Evolutionary conservation across 2,888 invertebrate genomes (phyloP).

Genomic region (Drosophila crucigera): DNA sequence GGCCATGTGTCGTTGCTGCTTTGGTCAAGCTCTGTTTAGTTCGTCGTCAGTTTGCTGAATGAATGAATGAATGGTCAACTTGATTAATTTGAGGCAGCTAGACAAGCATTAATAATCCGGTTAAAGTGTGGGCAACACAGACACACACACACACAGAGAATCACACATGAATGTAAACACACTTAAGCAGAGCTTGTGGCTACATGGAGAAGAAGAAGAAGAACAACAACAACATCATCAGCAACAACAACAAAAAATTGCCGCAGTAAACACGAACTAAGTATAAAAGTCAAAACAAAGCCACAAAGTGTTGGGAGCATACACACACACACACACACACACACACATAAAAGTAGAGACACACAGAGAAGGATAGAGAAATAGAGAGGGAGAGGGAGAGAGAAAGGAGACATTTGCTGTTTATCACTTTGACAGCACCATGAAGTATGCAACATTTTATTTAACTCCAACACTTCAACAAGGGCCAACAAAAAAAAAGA

Average conservation of each 20-base stretch:
- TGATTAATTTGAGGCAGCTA: slow-evolving; percentile 79
- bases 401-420: slow-evolving; percentile 46
- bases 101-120: slow-evolving; percentile 81
- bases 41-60: slow-evolving; percentile 60
- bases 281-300: slow-evolving; percentile 81
- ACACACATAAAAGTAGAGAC: slow-evolving; percentile 1
- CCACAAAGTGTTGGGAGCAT: slow-evolving; percentile 74
- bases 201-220: slow-evolving; percentile 47
- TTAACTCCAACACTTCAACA: slow-evolving; percentile 53
- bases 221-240: slow-evolving; percentile 25
- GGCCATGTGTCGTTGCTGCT: slow-evolving; percentile 53
- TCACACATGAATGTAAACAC: slow-evolving; percentile 64
- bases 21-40: slow-evolving; percentile 40
- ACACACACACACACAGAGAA: slow-evolving; percentile 7
- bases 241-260: slow-evolving; percentile 45
- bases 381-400: background rate
- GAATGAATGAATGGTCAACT: slow-evolving; percentile 81
- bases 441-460: slow-evolving; percentile 73
- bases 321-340: slow-evolving; percentile 25
- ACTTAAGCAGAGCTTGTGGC: slow-evolving; percentile 79
- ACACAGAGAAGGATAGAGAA: background rate
- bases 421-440: slow-evolving; percentile 63
- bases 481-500: slow-evolving; percentile 19
- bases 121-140: slow-evolving; percentile 69
- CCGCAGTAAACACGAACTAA: slow-evolving; percentile 78